phyloP scores from a whole-genome alignment of 2,888 invertebrate species.

The Apamea crenata region DNA sequence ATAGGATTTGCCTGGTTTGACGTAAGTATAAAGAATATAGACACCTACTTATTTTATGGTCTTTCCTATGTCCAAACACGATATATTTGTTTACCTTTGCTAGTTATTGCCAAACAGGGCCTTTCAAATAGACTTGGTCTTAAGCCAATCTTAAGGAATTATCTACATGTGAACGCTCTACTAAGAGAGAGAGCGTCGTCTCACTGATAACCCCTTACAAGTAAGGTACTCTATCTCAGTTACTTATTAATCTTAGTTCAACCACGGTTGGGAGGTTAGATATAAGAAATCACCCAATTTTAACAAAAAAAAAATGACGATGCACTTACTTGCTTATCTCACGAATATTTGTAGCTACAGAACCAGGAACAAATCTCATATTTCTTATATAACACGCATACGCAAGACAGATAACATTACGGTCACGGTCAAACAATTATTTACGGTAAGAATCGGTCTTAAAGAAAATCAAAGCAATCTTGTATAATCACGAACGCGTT shows the following conservation, averaged over 20 bases:
- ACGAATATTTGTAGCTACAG: conserved; percentile 7
- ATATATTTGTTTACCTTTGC: conserved; percentile 4
- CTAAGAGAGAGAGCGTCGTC: neutral
- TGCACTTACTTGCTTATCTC: conserved; percentile 27
- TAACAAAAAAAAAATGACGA: conserved; percentile 2
- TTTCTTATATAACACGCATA: conserved; percentile 3
- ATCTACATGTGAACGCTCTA: neutral
- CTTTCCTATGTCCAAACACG: neutral
- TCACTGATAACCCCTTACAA: too few species aligned
- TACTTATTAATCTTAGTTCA: neutral
- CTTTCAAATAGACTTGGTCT: conserved; percentile 23
- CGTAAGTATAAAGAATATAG: too few species aligned
- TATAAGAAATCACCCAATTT: neutral
- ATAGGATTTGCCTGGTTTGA: neutral
- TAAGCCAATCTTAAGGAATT: conserved; percentile 13
- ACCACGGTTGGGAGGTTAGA: neutral
- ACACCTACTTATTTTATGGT: neutral
- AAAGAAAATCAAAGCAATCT: conserved; percentile 34
- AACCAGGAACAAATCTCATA: conserved; percentile 41
- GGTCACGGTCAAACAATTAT: conserved; percentile 33
- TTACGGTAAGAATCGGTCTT: conserved; percentile 16
- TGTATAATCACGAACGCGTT: conserved; percentile 27
- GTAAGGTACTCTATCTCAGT: neutral
- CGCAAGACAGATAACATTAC: conserved; percentile 27
- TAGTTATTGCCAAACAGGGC: neutral